A percentile compares a stretch with the other conserved stretches of the same genome.
These are phyloP conservation scores for Spatulosminthurus flaviceps DNA, from an alignment of 2,888 invertebrate genomes.

Conservation along the genomic window DNA sequence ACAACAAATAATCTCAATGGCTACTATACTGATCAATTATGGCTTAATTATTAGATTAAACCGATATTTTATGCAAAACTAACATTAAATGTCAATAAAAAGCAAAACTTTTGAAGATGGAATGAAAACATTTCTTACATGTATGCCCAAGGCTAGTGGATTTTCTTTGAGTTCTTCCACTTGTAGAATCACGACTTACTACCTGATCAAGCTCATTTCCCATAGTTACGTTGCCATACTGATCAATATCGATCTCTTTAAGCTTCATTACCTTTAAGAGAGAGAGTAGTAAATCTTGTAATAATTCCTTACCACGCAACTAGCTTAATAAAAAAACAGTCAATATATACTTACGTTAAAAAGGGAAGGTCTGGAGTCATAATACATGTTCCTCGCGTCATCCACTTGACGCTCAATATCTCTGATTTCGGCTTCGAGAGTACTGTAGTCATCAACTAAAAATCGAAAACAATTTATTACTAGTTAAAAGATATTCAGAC, in stretches of 20 bases:
- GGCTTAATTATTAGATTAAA: too few relatives aligned
- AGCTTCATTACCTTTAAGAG: conserved; percentile 24
- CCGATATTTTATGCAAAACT: too few relatives aligned
- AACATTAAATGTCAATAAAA: not conserved
- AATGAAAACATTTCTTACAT: too few relatives aligned
- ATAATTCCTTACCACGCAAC: too few relatives aligned
- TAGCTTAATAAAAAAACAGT: too few relatives aligned
- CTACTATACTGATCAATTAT: too few relatives aligned
- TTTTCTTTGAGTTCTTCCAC: too few relatives aligned
- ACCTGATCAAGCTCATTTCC: not conserved
- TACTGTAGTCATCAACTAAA: conserved; percentile 33
- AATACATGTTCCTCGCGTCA: conserved; percentile 29
- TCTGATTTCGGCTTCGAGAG: conserved; percentile 35
- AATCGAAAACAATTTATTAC: not conserved
- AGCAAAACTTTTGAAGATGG: too few relatives aligned
- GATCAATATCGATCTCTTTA: conserved; percentile 38
- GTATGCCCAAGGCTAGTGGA: too few relatives aligned
- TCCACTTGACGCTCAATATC: conserved; percentile 40
- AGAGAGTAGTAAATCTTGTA: too few relatives aligned
- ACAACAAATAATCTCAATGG: too few relatives aligned
- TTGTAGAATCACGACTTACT: too few relatives aligned
- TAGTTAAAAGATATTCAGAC: not conserved
- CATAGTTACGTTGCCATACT: conserved; percentile 26
- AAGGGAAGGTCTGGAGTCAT: conserved; percentile 20
- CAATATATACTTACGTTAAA: conserved; percentile 23